Conservation (phyloP, 2,888 invertebrate genomes). For the Drosophila barbarae region DNA sequence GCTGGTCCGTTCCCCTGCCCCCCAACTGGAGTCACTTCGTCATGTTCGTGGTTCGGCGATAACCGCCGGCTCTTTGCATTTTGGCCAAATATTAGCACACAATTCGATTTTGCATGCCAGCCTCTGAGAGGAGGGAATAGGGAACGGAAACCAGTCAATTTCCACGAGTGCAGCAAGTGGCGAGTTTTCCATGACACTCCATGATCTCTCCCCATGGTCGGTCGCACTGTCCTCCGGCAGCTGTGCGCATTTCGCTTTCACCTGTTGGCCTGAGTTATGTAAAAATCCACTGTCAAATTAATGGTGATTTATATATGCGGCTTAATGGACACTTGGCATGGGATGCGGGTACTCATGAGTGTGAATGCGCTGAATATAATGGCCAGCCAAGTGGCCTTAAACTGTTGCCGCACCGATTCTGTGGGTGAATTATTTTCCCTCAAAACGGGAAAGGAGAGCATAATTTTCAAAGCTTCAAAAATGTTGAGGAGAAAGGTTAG, state of each 20-base stretch:
- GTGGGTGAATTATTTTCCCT: constrained; percentile 11
- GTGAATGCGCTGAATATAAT: constrained; percentile 23
- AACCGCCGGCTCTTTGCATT: constrained; percentile 42
- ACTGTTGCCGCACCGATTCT: constrained; percentile 9
- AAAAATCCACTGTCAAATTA: constrained; percentile 72
- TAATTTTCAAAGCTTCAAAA: background rate
- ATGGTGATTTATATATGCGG: constrained; percentile 71
- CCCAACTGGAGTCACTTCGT: constrained; percentile 54
- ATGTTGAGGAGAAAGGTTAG: constrained; percentile 14
- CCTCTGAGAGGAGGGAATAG: background rate
- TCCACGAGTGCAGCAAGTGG: constrained; percentile 70
- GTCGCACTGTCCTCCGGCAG: constrained; percentile 58
- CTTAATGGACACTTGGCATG: constrained; percentile 59
- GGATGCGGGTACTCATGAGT: constrained; percentile 39
- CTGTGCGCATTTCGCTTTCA: constrained; percentile 67
- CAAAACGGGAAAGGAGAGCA: constrained; percentile 8
- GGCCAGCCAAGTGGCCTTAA: constrained; percentile 28
- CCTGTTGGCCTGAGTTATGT: constrained; percentile 69
- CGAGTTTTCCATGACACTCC: constrained; percentile 55
- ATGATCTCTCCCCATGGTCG: constrained; percentile 23
- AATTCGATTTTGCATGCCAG: constrained; percentile 73
- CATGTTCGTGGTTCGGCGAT: constrained; percentile 44
- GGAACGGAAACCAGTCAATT: constrained; percentile 54
- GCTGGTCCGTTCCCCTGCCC: constrained; percentile 18
- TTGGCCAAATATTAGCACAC: constrained; percentile 73